Evolutionary conservation across 1,140 invertebrate species (phyloP), one percentile per base, ranked within the genome.

Genomic region (Listronotus oregonensis): DNA sequence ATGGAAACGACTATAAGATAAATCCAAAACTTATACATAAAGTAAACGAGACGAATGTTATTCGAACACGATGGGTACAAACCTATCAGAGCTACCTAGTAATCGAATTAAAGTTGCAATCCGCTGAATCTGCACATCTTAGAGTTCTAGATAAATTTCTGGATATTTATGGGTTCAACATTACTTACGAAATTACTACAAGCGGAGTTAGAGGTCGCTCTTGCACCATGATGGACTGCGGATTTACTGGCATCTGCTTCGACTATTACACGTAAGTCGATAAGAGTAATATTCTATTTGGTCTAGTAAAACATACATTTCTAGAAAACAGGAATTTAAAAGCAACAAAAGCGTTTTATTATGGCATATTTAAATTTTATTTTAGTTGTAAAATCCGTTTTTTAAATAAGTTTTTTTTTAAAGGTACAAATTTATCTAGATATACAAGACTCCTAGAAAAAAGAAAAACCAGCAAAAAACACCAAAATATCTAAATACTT

Each of bases 91-190:
- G 88, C 15, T 92, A 88, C 68, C 78, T 96, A 43, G 90, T 93
- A 15, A 84, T 96, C 27, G 88, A 91, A 44, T 87, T 97, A 72
- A 82, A 83, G 5, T 80, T 94, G 43, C 82, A 87, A 63, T 80
- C 87, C 17, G 81, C 92, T 54, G 90, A 92, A 70, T 92, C 93
- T 6, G 89, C 91, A 40, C 92, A 96, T 77, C 80, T 96, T 40
- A 81, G 94, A 1, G 92, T 92, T 0, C 78, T 93, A 42, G 87
- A 93, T 69, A 85, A 89, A 52, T 81, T 96, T 9, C 81, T 95
- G 17, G 88, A 94, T 66, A 92, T 94, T 3, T 95, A 90, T 75
- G 94, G 94, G 7, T 95, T 97, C 81, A 97, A 97, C 78, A 89
- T 96, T 67, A 96, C 93, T 5, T 96, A 95, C 76, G 91, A 94